A percentile compares a stretch with the other conserved stretches of the same genome.
phyloP scores from a whole-genome alignment of 2,113 vertebrate species.

The Amphiprion ocellaris region DNA sequence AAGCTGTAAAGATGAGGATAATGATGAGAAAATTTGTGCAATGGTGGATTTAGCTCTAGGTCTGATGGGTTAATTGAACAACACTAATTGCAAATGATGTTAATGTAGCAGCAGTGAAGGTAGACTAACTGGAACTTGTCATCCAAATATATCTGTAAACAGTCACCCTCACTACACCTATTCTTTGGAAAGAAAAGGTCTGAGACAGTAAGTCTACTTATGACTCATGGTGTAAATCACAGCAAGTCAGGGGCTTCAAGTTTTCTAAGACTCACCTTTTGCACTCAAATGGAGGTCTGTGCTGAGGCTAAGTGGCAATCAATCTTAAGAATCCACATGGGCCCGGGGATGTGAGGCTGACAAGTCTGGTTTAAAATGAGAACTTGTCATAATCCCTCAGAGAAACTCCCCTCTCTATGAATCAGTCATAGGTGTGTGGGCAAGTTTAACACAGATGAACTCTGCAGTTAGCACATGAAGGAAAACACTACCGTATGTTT shows the following conservation, averaged over 20 bases:
- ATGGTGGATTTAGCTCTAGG: slow-evolving; percentile 4
- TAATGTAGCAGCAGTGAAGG: neutral
- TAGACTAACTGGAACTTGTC: neutral
- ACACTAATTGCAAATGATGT: neutral
- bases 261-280: slow-evolving; percentile 53
- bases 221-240: slow-evolving; percentile 48
- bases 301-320: slow-evolving; percentile 64
- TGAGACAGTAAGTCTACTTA: slow-evolving; percentile 6
- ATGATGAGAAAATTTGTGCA: neutral
- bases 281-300: slow-evolving; percentile 39
- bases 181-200: slow-evolving; percentile 19
- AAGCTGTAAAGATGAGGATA: slow-evolving; percentile 33
- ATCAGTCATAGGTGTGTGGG: slow-evolving; percentile 56
- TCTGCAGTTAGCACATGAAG: neutral
- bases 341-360: slow-evolving; percentile 46
- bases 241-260: slow-evolving; percentile 25
- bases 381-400: slow-evolving; percentile 57
- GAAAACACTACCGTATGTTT: neutral
- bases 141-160: neutral
- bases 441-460: slow-evolving; percentile 24
- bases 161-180: neutral
- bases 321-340: slow-evolving; percentile 51
- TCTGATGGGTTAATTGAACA: neutral
- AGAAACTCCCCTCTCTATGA: slow-evolving; percentile 38
- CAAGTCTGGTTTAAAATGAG: slow-evolving; percentile 48